Evolutionary conservation across 1,140 invertebrate genomes (phyloP).

Genomic region (Drosophila ananassae): DNA sequence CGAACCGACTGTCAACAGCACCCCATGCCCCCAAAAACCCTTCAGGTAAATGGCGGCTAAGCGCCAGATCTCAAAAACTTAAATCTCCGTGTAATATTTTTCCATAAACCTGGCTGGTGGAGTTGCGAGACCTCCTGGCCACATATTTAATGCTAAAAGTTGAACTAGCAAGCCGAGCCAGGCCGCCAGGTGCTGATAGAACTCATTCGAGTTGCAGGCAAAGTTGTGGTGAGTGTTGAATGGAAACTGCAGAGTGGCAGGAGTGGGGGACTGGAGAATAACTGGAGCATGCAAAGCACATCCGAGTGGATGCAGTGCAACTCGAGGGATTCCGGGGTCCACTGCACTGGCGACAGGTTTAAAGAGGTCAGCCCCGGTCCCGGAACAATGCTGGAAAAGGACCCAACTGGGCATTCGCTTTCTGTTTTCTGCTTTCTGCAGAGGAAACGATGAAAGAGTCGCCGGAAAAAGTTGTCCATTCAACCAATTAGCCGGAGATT

Average conservation of each 20-base stretch:
- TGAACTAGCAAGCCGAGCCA: conserved; percentile 25
- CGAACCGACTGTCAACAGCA: neutral
- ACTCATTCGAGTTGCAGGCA: conserved; percentile 48
- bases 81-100: conserved; percentile 77
- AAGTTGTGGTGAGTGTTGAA: conserved; percentile 32
- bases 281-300: conserved; percentile 78
- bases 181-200: conserved; percentile 49
- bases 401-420: conserved; percentile 50
- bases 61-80: conserved; percentile 67
- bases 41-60: conserved; percentile 64
- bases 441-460: conserved; percentile 27
- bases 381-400: conserved; percentile 48
- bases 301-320: conserved; percentile 65
- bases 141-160: conserved; percentile 78
- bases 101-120: conserved; percentile 58
- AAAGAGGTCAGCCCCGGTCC: conserved; percentile 37
- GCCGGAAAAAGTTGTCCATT: conserved; percentile 41
- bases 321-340: conserved; percentile 22
- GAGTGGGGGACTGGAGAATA: conserved; percentile 24
- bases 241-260: neutral
- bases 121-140: conserved; percentile 35
- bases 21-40: conserved; percentile 9
- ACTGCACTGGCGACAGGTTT: conserved; percentile 51
- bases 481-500: conserved; percentile 55
- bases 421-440: neutral